Percentiles rank a stretch among this genome's conserved stretches.
Evolutionary conservation across 2,888 invertebrate species (phyloP).

Genomic region (Oeneis ivallda): DNA sequence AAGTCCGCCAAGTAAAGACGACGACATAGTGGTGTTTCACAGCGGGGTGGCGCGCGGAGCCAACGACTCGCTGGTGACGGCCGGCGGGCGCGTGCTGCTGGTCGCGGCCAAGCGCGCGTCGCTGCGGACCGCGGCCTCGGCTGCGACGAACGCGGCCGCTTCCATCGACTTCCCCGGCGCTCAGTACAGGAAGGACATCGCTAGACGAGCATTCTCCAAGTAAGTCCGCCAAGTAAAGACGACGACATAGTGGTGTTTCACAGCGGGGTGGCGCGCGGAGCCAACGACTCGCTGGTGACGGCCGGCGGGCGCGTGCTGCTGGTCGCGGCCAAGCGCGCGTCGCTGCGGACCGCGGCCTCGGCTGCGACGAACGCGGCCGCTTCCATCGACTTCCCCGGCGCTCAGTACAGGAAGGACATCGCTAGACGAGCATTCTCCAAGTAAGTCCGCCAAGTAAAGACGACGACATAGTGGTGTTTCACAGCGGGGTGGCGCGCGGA

Average conservation of each 20-base stretch:
- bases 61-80: constrained; percentile 86
- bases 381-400: constrained; percentile 90
- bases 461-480: constrained; percentile 85
- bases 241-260: constrained; percentile 87
- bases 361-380: constrained; percentile 88
- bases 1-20: constrained; percentile 51
- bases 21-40: constrained; percentile 87
- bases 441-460: constrained; percentile 70
- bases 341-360: constrained; percentile 87
- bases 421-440: constrained; percentile 92
- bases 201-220: constrained; percentile 92
- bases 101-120: constrained; percentile 86
- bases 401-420: constrained; percentile 94
- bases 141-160: constrained; percentile 87
- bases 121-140: constrained; percentile 86
- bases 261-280: constrained; percentile 88
- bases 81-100: constrained; percentile 94
- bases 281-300: constrained; percentile 85
- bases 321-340: constrained; percentile 85
- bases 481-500: constrained; percentile 90
- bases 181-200: constrained; percentile 95
- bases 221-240: constrained; percentile 58
- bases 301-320: constrained; percentile 95
- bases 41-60: constrained; percentile 88
- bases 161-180: constrained; percentile 91